These are phyloP conservation scores for Anastrepha ludens DNA, from an alignment of 1,140 invertebrate genomes.

Conservation along the genomic window DNA sequence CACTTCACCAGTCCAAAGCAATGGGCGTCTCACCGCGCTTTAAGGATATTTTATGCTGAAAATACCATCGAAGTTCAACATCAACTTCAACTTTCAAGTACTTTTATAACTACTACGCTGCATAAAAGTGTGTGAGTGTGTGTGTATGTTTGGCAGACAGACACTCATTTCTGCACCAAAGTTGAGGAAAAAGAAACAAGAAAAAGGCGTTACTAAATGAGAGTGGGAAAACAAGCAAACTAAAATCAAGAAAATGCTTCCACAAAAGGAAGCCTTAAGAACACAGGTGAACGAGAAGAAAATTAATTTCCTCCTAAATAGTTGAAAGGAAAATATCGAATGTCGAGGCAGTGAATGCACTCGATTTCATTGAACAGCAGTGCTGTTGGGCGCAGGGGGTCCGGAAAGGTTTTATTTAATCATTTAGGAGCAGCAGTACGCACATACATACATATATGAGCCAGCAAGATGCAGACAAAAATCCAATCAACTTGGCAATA, in stretches of 20 bases:
- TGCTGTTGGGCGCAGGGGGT: background rate
- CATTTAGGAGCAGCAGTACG: background rate
- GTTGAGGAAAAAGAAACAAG: conserved; percentile 30
- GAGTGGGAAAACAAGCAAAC: background rate
- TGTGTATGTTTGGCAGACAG: conserved; percentile 11
- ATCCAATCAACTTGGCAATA: conserved; percentile 31
- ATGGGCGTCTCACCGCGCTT: background rate
- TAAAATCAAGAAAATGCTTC: background rate
- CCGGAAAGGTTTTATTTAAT: conserved; percentile 40
- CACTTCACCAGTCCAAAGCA: too few relatives aligned
- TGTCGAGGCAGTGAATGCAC: conserved; percentile 33
- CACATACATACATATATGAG: background rate
- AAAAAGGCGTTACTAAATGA: conserved; percentile 41
- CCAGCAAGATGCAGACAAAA: conserved; percentile 9
- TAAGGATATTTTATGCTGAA: conserved; percentile 12
- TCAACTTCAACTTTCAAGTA: conserved; percentile 43
- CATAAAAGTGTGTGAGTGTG: background rate
- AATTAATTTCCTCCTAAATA: conserved; percentile 52
- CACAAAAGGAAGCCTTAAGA: conserved; percentile 34
- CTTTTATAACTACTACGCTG: background rate
- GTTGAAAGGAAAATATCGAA: conserved; percentile 52
- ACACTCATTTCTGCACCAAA: conserved; percentile 25
- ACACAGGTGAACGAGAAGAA: conserved; percentile 46
- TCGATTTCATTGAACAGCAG: background rate
- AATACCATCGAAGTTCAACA: background rate